Evolutionary conservation across 2,113 vertebrate genomes (phyloP).

Genomic region (Sorex fumeus): DNA sequence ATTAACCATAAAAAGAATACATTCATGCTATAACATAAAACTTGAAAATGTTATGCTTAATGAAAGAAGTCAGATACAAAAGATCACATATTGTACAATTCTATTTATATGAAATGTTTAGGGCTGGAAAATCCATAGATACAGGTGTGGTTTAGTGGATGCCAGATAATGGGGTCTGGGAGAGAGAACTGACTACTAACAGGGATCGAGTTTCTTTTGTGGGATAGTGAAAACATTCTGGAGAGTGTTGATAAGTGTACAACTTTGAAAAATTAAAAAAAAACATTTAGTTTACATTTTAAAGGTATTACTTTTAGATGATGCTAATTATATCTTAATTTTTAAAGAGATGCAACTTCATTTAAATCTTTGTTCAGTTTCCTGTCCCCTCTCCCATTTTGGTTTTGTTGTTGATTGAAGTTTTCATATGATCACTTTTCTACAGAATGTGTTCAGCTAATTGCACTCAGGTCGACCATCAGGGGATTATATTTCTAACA

Average conservation of each 20-base stretch:
- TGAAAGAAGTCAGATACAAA: constrained; percentile 64
- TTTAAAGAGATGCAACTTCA: constrained; percentile 36
- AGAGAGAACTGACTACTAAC: background rate
- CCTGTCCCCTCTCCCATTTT: background rate
- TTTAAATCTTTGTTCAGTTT: constrained; percentile 58
- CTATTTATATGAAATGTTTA: constrained; percentile 48
- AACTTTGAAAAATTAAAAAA: constrained; percentile 49
- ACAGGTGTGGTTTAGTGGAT: constrained; percentile 32
- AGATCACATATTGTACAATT: constrained; percentile 27
- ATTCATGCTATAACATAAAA: constrained; percentile 22
- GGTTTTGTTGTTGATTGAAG: constrained; percentile 38
- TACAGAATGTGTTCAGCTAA: constrained; percentile 64
- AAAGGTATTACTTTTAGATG: background rate
- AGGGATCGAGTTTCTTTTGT: background rate
- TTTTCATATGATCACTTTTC: constrained; percentile 59
- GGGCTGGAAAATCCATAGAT: constrained; percentile 24
- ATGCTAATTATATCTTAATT: constrained; percentile 39
- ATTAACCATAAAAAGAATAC: constrained; percentile 57
- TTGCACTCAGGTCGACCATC: constrained; percentile 41
- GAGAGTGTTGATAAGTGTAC: constrained; percentile 23
- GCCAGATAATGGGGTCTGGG: background rate
- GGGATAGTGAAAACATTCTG: constrained; percentile 23
- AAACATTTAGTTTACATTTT: constrained; percentile 16
- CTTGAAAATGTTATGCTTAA: constrained; percentile 56
- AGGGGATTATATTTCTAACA: constrained; percentile 68